These are phyloP conservation scores for Trissolcus brochymenae DNA, from an alignment of 2,888 invertebrate genomes.

Conservation along the genomic window DNA sequence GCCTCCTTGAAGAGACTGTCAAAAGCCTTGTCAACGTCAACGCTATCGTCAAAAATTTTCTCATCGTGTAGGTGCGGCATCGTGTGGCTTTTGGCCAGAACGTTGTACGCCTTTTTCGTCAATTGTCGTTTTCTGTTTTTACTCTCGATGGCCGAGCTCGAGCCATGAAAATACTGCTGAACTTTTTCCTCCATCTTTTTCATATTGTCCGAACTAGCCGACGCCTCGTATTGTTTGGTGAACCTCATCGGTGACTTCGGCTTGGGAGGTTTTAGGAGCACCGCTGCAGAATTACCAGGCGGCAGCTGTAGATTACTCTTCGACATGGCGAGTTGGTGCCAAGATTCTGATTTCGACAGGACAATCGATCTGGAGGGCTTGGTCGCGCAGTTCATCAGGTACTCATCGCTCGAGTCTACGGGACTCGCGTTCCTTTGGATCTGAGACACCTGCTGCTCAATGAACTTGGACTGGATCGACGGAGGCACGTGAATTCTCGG, in stretches of 20 bases:
- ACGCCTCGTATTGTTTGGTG: conserved; percentile 88
- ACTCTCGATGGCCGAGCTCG: conserved; percentile 60
- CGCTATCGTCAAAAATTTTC: conserved; percentile 80
- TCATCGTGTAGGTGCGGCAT: conserved; percentile 83
- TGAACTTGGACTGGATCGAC: conserved; percentile 50
- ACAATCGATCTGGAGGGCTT: conserved; percentile 71
- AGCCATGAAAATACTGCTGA: conserved; percentile 71
- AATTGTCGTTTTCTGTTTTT: conserved; percentile 59
- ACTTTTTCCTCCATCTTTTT: conserved; percentile 74
- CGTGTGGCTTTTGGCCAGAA: conserved; percentile 85
- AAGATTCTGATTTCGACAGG: conserved; percentile 85
- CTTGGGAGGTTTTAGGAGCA: conserved; percentile 78
- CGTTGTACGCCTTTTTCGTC: conserved; percentile 71
- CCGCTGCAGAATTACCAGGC: conserved; percentile 70
- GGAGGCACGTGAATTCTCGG: conserved; percentile 63
- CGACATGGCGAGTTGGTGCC: conserved; percentile 83
- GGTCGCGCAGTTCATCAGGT: conserved; percentile 70
- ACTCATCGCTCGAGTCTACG: conserved; percentile 73
- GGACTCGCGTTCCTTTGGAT: conserved; percentile 56
- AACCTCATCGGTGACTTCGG: conserved; percentile 85
- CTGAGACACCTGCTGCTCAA: conserved; percentile 59
- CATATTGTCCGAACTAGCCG: conserved; percentile 65
- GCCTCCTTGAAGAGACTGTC: conserved; percentile 85
- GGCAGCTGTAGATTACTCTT: conserved; percentile 63
- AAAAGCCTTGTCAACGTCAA: conserved; percentile 92